These are phyloP conservation scores for Caenorhabditis panamensis DNA, from an alignment of 2,888 invertebrate genomes.

Conservation along the genomic window DNA sequence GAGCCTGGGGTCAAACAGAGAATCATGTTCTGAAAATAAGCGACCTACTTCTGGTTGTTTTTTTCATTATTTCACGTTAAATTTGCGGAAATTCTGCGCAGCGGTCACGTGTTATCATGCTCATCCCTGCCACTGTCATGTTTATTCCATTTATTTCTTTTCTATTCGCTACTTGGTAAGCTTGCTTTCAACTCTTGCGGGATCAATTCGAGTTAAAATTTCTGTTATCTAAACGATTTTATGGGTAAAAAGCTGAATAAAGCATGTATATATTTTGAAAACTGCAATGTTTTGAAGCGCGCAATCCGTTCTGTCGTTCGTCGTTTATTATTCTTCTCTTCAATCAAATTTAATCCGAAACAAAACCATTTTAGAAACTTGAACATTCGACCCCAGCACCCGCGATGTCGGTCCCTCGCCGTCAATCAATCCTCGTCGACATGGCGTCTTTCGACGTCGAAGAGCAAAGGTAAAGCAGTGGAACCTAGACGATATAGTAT, in stretches of 20 bases:
- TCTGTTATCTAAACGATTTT: too few species aligned
- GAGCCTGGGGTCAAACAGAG: conserved; percentile 76
- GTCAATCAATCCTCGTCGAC: background rate
- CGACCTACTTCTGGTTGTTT: background rate
- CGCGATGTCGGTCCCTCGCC: background rate
- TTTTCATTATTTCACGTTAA: too few species aligned
- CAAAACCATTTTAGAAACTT: too few species aligned
- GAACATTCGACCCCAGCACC: background rate
- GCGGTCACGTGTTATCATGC: background rate
- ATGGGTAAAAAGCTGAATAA: background rate
- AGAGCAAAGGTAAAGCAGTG: background rate
- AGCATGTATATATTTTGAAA: background rate
- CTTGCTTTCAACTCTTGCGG: background rate
- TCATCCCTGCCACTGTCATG: background rate
- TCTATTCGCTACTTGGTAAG: conserved; percentile 1
- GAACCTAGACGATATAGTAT: too few species aligned
- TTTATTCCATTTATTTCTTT: background rate
- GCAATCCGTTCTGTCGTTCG: background rate
- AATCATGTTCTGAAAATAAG: conserved; percentile 81
- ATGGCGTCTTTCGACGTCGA: background rate
- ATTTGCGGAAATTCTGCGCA: background rate
- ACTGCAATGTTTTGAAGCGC: background rate
- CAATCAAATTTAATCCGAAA: too few species aligned
- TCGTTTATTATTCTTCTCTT: background rate
- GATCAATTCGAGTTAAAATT: too few species aligned